Evolutionary conservation across 2,888 invertebrate species (phyloP).

Genomic region (Polydrusus cervinus): DNA sequence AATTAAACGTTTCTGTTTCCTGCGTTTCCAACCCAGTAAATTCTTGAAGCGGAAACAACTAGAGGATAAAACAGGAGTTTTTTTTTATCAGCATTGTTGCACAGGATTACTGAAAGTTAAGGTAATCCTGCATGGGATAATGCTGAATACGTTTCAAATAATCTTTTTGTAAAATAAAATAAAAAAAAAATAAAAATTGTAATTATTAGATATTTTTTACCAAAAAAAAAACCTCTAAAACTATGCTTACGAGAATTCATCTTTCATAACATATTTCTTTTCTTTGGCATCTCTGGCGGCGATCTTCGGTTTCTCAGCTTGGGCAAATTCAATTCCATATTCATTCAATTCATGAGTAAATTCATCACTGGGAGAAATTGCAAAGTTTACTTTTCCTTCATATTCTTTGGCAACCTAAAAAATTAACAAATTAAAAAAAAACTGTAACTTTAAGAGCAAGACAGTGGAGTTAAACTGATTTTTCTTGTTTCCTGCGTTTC

Average conservation of each 20-base stretch:
- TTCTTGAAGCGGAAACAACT: not conserved
- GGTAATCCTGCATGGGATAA: conserved; percentile 24
- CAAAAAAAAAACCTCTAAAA: conserved; percentile 3
- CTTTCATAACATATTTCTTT: conserved; percentile 91
- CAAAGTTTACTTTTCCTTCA: conserved; percentile 83
- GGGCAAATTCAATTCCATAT: conserved; percentile 90
- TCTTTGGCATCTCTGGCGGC: conserved; percentile 88
- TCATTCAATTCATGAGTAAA: conserved; percentile 96
- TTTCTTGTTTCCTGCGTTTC: conserved; percentile 7
- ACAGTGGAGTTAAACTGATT: too few species aligned
- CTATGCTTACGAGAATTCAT: conserved; percentile 87
- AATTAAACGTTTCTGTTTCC: not conserved
- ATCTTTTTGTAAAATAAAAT: too few species aligned
- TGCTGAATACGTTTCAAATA: not conserved
- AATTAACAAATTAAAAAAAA: not conserved
- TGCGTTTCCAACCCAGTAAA: conserved; percentile 25
- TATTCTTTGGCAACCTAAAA: conserved; percentile 75
- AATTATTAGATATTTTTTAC: too few species aligned
- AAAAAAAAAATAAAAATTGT: too few species aligned
- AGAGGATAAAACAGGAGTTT: conserved; percentile 12
- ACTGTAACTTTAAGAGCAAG: too few species aligned
- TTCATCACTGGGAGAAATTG: conserved; percentile 93
- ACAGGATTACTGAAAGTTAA: not conserved
- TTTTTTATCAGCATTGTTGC: conserved; percentile 24
- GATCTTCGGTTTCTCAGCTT: conserved; percentile 92